Conservation (phyloP, 2,113 vertebrate genomes). For the Paralichthys olivaceus region DNA sequence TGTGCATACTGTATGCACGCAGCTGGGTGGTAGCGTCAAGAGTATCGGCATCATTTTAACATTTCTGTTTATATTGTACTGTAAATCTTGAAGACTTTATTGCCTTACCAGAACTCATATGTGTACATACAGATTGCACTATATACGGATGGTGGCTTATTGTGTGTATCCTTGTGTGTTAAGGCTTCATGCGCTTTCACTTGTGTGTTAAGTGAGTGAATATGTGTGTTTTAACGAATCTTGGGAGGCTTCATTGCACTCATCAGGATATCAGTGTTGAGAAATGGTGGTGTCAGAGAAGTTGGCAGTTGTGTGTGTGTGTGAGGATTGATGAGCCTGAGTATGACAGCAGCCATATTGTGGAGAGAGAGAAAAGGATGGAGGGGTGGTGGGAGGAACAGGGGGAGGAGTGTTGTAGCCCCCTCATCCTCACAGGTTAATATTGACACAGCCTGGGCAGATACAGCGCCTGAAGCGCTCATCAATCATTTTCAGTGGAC, state of each 20-base stretch:
- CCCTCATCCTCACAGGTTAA: conserved; percentile 80
- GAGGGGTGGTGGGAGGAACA: conserved; percentile 53
- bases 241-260: conserved; percentile 95
- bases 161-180: conserved; percentile 41
- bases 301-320: conserved; percentile 81
- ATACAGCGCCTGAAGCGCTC: conserved; percentile 67
- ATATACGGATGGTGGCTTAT: conserved; percentile 23
- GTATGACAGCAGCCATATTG: conserved; percentile 75
- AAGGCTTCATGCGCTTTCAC: conserved; percentile 22
- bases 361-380: conserved; percentile 50
- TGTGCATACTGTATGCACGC: conserved; percentile 45
- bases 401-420: conserved; percentile 57
- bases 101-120: conserved; percentile 47
- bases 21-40: conserved; percentile 67
- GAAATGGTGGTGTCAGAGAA: conserved; percentile 92
- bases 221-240: conserved; percentile 93
- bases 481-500: conserved; percentile 75
- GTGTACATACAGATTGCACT: conserved; percentile 47
- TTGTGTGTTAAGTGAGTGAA: conserved; percentile 79
- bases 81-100: conserved; percentile 56
- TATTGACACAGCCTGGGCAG: conserved; percentile 81
- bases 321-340: conserved; percentile 66
- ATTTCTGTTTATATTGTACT: conserved; percentile 54
- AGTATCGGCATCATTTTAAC: conserved; percentile 42
- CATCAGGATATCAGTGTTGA: conserved; percentile 95